A percentile compares a stretch with the other conserved stretches of the same genome.
Evolutionary conservation across 2,797 vertebrate species (phyloP).

Genomic region (Triplophysa yarkandensis): DNA sequence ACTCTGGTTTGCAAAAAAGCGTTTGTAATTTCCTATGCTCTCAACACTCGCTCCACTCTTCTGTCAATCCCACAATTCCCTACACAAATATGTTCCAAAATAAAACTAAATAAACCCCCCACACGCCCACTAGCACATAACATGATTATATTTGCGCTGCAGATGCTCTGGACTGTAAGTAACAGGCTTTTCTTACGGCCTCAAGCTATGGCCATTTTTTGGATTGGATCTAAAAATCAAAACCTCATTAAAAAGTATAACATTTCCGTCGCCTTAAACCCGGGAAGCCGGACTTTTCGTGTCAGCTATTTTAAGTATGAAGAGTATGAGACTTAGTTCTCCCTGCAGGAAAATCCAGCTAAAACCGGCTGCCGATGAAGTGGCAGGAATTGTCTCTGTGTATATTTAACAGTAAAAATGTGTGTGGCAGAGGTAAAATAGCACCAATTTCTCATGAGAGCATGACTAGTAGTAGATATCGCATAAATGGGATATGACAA

Average conservation of each 20-base stretch:
- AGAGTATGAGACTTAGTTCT: constrained; percentile 1
- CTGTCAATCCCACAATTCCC: neutral
- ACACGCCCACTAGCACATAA: neutral
- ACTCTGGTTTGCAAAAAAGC: neutral
- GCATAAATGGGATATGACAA: constrained; percentile 27
- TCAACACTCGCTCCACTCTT: neutral
- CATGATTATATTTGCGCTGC: constrained; percentile 6
- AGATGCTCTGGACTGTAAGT: constrained; percentile 35
- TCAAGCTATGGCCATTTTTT: constrained; percentile 25
- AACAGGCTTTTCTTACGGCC: constrained; percentile 34
- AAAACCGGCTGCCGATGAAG: neutral
- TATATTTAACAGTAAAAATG: constrained; percentile 47
- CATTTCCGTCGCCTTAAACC: neutral
- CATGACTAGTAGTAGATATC: constrained; percentile 17
- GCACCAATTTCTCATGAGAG: constrained; percentile 4
- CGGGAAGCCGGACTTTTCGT: constrained; percentile 2
- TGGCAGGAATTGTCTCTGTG: constrained; percentile 1
- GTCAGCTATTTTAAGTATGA: constrained; percentile 9
- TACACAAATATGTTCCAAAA: constrained; percentile 5
- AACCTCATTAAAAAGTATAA: neutral
- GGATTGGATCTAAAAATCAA: constrained; percentile 19
- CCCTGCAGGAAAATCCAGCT: constrained; percentile 5
- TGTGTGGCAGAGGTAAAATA: constrained; percentile 51
- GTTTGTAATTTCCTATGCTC: neutral
- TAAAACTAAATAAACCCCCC: neutral